Conservation (phyloP, 2,888 invertebrate genomes). For the Ochlodes sylvanus region DNA sequence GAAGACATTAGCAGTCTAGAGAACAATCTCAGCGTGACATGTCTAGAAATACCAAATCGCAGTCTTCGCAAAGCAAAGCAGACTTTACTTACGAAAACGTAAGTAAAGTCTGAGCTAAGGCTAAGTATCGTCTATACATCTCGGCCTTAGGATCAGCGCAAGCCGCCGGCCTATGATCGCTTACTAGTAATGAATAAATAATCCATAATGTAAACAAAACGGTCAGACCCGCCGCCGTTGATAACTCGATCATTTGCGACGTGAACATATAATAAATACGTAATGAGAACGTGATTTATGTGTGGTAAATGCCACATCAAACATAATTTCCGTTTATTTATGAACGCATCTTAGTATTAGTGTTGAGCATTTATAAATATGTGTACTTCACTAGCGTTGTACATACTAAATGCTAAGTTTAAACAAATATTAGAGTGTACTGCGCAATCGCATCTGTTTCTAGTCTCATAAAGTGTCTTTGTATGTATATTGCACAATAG, state of each 20-base stretch:
- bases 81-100: no score
- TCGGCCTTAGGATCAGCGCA: no score
- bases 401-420: background rate
- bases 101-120: no score
- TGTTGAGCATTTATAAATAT: background rate
- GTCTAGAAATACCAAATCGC: no score
- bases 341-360: background rate
- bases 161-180: background rate
- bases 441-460: background rate
- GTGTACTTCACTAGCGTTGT: background rate
- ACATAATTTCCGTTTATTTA: background rate
- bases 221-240: background rate
- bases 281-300: constrained; percentile 2
- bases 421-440: background rate
- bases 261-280: background rate
- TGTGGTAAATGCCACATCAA: background rate
- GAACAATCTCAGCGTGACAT: no score
- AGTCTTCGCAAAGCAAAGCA: no score
- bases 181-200: background rate
- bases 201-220: background rate
- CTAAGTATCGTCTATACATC: no score
- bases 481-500: no score
- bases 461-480: no score
- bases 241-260: background rate
- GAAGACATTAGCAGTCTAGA: no score